phyloP scores from a whole-genome alignment of 2,888 invertebrate genomes.

The Sarcophaga subvicina region DNA sequence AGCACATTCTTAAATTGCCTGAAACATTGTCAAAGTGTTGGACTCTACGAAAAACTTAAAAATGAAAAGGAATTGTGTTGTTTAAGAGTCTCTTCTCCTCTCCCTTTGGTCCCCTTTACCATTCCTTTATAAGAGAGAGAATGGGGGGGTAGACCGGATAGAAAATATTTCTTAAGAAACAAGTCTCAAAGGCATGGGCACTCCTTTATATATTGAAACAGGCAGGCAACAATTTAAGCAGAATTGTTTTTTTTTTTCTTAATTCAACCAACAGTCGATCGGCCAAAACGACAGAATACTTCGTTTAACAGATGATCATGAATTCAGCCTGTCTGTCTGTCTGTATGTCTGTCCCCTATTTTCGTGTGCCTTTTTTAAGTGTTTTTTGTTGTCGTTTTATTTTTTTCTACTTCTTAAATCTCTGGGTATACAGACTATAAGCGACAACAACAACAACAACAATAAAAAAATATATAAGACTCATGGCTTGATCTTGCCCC shows the following conservation, averaged over 20 bases:
- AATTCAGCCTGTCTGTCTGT: conserved; percentile 51
- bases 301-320: conserved; percentile 64
- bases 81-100: background rate
- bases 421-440: conserved; percentile 41
- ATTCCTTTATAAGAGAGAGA: background rate
- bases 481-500: conserved; percentile 64
- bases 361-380: conserved; percentile 40
- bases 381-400: conserved; percentile 18
- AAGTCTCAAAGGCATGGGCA: conserved; percentile 35
- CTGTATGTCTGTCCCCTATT: conserved; percentile 26
- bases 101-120: background rate
- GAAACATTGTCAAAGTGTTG: conserved; percentile 59
- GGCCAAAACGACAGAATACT: conserved; percentile 43
- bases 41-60: background rate
- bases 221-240: conserved; percentile 23
- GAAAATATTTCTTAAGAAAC: conserved; percentile 28
- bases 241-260: no score
- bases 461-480: conserved; percentile 25
- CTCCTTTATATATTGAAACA: background rate
- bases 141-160: background rate
- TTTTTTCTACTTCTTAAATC: conserved; percentile 36
- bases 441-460: background rate
- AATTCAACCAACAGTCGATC: background rate
- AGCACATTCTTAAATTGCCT: conserved; percentile 54
- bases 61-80: conserved; percentile 19